phyloP scores from a whole-genome alignment of 2,797 vertebrate genomes.

The Holocentrus rufus region DNA sequence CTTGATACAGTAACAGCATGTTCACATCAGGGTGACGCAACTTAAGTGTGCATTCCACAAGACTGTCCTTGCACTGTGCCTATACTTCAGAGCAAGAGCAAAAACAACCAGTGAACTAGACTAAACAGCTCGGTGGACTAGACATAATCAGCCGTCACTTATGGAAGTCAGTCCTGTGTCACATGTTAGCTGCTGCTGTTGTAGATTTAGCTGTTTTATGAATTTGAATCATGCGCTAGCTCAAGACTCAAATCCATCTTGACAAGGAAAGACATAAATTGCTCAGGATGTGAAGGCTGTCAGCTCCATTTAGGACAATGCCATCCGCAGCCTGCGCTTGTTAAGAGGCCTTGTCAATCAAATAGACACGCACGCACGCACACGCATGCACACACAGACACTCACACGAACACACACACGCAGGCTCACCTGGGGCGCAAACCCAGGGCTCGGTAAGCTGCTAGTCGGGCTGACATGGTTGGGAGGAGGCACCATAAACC shows the following conservation, averaged over 20 bases:
- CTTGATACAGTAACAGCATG: constrained; percentile 66
- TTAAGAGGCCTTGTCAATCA: constrained; percentile 67
- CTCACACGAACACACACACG: not conserved
- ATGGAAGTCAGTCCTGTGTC: constrained; percentile 41
- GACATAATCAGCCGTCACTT: constrained; percentile 58
- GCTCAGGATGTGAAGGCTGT: constrained; percentile 70
- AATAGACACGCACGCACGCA: constrained; percentile 27
- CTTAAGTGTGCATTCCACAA: constrained; percentile 44
- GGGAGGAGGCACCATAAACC: constrained; percentile 58
- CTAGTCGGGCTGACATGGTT: constrained; percentile 64
- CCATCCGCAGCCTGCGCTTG: constrained; percentile 61
- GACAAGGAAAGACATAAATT: constrained; percentile 68
- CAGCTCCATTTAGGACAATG: constrained; percentile 73
- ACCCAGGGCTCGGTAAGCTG: constrained; percentile 59
- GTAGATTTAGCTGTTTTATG: constrained; percentile 43
- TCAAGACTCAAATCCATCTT: constrained; percentile 61
- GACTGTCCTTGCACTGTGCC: constrained; percentile 37
- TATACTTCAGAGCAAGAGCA: constrained; percentile 51
- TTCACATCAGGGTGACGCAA: constrained; percentile 62
- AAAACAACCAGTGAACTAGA: constrained; percentile 71
- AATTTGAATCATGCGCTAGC: constrained; percentile 49
- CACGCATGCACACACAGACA: constrained; percentile 11
- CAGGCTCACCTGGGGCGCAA: constrained; percentile 69
- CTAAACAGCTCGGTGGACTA: constrained; percentile 77
- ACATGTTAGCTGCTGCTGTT: constrained; percentile 51